phyloP scores from a whole-genome alignment of 2,797 vertebrate genomes.

The Aselliscus stoliczkanus region DNA sequence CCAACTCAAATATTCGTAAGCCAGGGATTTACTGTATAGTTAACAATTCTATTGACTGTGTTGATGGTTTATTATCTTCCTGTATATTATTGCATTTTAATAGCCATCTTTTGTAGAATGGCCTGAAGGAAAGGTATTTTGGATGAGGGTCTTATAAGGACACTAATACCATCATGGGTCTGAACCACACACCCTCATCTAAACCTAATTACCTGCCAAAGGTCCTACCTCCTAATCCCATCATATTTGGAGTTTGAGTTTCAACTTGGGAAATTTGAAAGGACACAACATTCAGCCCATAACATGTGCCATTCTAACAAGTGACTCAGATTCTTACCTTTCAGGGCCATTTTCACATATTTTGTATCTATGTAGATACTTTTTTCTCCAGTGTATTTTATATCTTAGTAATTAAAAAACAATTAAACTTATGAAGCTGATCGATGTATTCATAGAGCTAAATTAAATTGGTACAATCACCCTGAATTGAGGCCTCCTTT shows the following conservation, averaged over 20 bases:
- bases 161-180: neutral
- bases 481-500: neutral
- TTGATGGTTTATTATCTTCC: neutral
- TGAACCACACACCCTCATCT: neutral
- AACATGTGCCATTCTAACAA: neutral
- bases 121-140: neutral
- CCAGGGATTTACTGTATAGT: no score
- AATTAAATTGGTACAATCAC: neutral
- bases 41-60: neutral
- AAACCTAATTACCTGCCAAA: neutral
- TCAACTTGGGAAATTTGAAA: neutral
- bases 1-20: no score
- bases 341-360: neutral
- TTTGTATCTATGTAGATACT: neutral
- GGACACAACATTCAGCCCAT: neutral
- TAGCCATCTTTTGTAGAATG: neutral
- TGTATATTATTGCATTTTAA: neutral
- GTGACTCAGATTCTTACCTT: neutral
- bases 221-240: neutral
- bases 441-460: neutral
- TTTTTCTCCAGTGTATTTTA: neutral
- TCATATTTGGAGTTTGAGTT: neutral
- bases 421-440: neutral
- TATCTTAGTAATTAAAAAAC: neutral
- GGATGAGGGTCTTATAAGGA: neutral